A percentile compares a stretch with the other conserved stretches of the same genome.
These are phyloP conservation scores for Dreissena rostriformis DNA, from an alignment of 1,140 invertebrate species.

Conservation along the genomic window DNA sequence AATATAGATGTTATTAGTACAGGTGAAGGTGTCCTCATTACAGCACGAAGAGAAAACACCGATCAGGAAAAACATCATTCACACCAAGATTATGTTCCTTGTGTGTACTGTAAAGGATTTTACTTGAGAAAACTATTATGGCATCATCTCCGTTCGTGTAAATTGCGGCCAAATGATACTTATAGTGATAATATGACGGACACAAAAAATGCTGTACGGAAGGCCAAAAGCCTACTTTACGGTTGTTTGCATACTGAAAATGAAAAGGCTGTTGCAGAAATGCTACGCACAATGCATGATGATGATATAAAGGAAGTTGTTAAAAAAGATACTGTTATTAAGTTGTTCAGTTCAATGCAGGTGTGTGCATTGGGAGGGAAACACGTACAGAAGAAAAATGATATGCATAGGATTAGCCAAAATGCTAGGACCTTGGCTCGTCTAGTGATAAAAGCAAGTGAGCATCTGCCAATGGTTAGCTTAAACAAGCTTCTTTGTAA, in stretches of 20 bases:
- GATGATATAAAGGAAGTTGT: constrained; percentile 24
- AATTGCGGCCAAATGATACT: neutral
- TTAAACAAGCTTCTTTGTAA: neutral
- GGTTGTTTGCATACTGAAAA: constrained; percentile 14
- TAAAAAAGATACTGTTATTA: constrained; percentile 34
- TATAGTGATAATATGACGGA: neutral
- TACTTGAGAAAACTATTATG: constrained; percentile 31
- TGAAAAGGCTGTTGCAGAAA: neutral
- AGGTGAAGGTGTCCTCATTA: constrained; percentile 40
- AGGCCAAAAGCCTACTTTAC: constrained; percentile 13
- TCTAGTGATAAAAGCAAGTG: constrained; percentile 19
- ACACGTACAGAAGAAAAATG: constrained; percentile 33
- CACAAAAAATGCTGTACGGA: constrained; percentile 13
- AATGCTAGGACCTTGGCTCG: constrained; percentile 29
- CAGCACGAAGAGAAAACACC: constrained; percentile 31
- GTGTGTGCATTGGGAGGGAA: constrained; percentile 29
- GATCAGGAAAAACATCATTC: constrained; percentile 3
- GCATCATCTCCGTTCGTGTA: constrained; percentile 36
- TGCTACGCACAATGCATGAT: constrained; percentile 28
- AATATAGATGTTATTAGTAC: constrained; percentile 54
- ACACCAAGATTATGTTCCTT: constrained; percentile 39
- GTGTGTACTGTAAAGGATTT: constrained; percentile 50
- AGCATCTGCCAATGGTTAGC: neutral
- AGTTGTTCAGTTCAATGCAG: constrained; percentile 10
- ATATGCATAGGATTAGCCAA: constrained; percentile 36